Percentiles rank a stretch among this genome's conserved stretches.
phyloP scores from a whole-genome alignment of 30 jellyfish, hydroid and myxozoan species.

The Hydractinia symbiolongicarpus region DNA sequence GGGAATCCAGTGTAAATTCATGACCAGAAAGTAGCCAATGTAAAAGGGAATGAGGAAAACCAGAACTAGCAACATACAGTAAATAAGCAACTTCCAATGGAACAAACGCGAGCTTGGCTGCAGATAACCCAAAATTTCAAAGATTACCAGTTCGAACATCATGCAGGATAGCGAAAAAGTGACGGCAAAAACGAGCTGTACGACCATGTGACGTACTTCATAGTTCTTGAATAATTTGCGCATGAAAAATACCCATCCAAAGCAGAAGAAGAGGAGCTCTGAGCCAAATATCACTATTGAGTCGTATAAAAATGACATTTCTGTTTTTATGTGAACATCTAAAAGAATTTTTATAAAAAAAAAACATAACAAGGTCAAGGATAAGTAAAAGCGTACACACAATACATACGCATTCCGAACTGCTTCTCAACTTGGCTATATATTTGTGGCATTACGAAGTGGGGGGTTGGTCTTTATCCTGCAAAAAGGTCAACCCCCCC shows the following conservation, averaged over 20 bases:
- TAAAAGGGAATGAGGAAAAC: slow-evolving; percentile 75
- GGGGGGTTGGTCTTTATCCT: too few species aligned
- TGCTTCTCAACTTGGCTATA: too few species aligned
- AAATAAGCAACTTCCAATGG: slow-evolving; percentile 84
- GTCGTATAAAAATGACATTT: slow-evolving; percentile 73
- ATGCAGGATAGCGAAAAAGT: slow-evolving; percentile 89
- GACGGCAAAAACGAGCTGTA: slow-evolving; percentile 70
- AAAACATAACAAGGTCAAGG: too few species aligned
- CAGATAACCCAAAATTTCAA: slow-evolving; percentile 74
- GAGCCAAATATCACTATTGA: slow-evolving; percentile 87
- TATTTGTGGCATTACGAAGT: too few species aligned
- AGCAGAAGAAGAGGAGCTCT: slow-evolving; percentile 62
- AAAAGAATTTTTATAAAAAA: neutral
- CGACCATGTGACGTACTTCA: slow-evolving; percentile 93
- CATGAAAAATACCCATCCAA: slow-evolving; percentile 95
- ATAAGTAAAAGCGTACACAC: too few species aligned
- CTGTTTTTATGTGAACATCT: neutral
- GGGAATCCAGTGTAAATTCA: slow-evolving; percentile 59
- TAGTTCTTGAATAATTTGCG: slow-evolving; percentile 84
- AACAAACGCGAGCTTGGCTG: slow-evolving; percentile 71
- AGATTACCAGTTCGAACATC: slow-evolving; percentile 82
- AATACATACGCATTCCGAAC: too few species aligned
- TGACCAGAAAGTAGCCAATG: slow-evolving; percentile 69
- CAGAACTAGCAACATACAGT: slow-evolving; percentile 63
- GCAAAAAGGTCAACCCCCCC: too few species aligned